A percentile compares a stretch with the other conserved stretches of the same genome.
Evolutionary conservation across 2,113 vertebrate species (phyloP).

Genomic region (Erpornis zantholeuca): DNA sequence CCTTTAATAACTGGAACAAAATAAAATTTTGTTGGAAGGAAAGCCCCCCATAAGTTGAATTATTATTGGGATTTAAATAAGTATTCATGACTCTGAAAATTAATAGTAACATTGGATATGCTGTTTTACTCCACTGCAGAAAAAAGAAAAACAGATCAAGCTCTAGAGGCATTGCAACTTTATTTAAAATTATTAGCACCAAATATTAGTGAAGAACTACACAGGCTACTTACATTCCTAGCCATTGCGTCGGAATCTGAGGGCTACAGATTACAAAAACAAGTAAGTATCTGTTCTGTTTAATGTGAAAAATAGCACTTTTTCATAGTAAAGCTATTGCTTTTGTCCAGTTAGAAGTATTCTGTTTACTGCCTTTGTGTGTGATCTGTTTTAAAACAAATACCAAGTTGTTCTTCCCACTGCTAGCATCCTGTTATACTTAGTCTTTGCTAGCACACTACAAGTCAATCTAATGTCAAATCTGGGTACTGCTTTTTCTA

Average conservation of each 20-base stretch:
- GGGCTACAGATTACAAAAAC: constrained; percentile 79
- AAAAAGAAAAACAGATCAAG: constrained; percentile 68
- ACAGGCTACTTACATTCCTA: constrained; percentile 77
- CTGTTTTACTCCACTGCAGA: constrained; percentile 60
- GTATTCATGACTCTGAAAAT: background rate
- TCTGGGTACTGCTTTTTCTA: constrained; percentile 35
- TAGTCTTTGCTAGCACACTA: background rate
- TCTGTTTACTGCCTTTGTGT: background rate
- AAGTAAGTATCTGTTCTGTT: constrained; percentile 53
- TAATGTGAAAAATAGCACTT: background rate
- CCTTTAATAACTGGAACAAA: background rate
- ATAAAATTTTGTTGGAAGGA: background rate
- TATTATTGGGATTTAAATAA: background rate
- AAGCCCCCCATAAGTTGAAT: fast-evolving
- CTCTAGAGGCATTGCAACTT: constrained; percentile 79
- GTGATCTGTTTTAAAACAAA: background rate
- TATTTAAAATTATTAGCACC: constrained; percentile 77
- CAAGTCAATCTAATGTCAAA: background rate
- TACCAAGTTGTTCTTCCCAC: background rate
- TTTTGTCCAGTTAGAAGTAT: background rate
- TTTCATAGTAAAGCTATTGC: background rate
- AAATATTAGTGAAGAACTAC: constrained; percentile 75
- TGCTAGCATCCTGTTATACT: background rate
- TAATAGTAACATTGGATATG: background rate
- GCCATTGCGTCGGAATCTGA: constrained; percentile 60